Conservation (phyloP, 2,888 invertebrate genomes). For the Sympetrum striolatum region DNA sequence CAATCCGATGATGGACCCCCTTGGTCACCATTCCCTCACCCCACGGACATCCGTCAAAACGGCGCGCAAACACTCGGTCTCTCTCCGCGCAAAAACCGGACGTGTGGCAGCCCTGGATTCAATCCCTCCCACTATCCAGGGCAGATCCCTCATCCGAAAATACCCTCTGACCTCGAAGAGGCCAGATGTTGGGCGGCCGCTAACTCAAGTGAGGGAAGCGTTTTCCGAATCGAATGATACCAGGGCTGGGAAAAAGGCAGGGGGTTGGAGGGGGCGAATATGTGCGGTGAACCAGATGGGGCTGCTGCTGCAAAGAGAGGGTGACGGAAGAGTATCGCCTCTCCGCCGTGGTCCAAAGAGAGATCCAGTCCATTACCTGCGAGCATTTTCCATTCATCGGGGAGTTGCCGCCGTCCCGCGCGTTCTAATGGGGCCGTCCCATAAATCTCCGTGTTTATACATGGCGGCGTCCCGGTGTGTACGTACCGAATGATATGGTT, state of each 20-base stretch:
- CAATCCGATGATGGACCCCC: not conserved
- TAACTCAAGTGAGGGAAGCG: not conserved
- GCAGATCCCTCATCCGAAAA: not conserved
- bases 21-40: not conserved
- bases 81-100: no score
- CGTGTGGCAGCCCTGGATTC: not conserved
- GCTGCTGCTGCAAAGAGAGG: not conserved
- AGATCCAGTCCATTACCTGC: constrained; percentile 25
- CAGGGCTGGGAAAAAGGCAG: not conserved
- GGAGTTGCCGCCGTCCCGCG: not conserved
- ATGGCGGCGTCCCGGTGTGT: not conserved
- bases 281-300: not conserved
- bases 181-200: constrained; percentile 20
- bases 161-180: constrained; percentile 19
- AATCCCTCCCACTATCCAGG: not conserved
- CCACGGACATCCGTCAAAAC: not conserved
- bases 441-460: not conserved
- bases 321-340: not conserved
- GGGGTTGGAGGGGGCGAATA: not conserved
- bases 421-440: not conserved
- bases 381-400: constrained; percentile 24
- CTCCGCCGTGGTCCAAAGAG: not conserved
- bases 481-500: not conserved
- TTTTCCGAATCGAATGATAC: not conserved
- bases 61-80: not conserved